Conservation (phyloP, 2,797 vertebrate genomes). For the Loris lydekkerianus region DNA sequence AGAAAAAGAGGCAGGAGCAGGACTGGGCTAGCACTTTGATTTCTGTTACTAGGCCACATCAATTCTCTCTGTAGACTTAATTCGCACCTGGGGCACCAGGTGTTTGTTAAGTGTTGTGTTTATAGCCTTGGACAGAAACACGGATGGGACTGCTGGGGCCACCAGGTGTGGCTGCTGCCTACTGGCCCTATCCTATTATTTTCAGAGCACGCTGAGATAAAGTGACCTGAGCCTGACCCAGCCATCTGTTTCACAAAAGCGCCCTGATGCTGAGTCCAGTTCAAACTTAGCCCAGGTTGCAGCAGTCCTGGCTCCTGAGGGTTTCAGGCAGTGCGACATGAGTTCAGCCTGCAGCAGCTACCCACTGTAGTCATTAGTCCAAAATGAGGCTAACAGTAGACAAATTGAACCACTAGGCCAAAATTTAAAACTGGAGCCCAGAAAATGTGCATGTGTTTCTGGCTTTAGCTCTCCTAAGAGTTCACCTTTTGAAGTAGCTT, state of each 20-base stretch:
- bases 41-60: neutral
- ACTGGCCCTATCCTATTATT: neutral
- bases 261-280: neutral
- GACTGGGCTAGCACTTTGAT: neutral
- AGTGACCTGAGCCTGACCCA: neutral
- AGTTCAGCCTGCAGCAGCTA: neutral
- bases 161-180: neutral
- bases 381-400: neutral
- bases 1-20: neutral
- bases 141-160: neutral
- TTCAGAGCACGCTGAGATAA: neutral
- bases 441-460: neutral
- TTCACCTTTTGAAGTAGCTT: constrained; percentile 32
- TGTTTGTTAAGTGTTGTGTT: neutral
- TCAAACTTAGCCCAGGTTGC: neutral
- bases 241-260: neutral
- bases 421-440: neutral
- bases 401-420: neutral
- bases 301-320: neutral
- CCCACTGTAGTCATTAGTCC: neutral
- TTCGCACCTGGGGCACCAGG: neutral
- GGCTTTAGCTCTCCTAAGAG: neutral
- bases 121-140: neutral
- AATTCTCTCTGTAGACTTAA: neutral
- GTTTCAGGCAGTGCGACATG: neutral